These are phyloP conservation scores for Perccottus glenii DNA, from an alignment of 2,113 vertebrate species.

Conservation along the genomic window DNA sequence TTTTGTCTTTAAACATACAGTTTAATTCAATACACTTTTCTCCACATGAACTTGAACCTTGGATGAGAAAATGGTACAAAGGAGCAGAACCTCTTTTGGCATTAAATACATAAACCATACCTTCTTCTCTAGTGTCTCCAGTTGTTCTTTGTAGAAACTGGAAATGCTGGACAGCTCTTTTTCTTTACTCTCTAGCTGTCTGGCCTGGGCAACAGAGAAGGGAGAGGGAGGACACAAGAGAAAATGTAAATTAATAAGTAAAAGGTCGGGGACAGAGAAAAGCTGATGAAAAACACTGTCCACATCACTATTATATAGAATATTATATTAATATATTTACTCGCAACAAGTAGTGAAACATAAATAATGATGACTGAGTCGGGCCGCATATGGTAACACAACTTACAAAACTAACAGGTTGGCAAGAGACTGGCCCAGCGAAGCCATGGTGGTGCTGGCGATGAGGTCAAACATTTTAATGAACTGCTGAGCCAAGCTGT, in stretches of 20 bases:
- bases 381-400: background rate
- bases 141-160: conserved; percentile 88
- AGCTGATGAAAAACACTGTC: background rate
- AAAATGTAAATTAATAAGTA: background rate
- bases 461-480: conserved; percentile 56
- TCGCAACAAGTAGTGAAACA: too few species aligned
- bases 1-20: too few species aligned
- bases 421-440: conserved; percentile 40
- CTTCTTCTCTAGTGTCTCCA: conserved; percentile 88
- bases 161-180: conserved; percentile 81
- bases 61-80: too few species aligned
- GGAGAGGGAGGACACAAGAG: background rate
- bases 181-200: conserved; percentile 84
- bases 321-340: too few species aligned
- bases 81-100: background rate
- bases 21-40: too few species aligned
- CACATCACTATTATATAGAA: too few species aligned
- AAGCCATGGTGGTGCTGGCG: conserved; percentile 33
- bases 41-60: too few species aligned
- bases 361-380: too few species aligned
- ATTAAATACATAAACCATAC: conserved; percentile 65
- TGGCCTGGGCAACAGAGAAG: conserved; percentile 68
- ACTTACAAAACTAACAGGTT: conserved; percentile 64
- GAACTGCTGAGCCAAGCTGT: conserved; percentile 51
- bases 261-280: background rate